These are phyloP conservation scores for Ectemnius lituratus DNA, from an alignment of 2,888 invertebrate genomes.

Conservation along the genomic window DNA sequence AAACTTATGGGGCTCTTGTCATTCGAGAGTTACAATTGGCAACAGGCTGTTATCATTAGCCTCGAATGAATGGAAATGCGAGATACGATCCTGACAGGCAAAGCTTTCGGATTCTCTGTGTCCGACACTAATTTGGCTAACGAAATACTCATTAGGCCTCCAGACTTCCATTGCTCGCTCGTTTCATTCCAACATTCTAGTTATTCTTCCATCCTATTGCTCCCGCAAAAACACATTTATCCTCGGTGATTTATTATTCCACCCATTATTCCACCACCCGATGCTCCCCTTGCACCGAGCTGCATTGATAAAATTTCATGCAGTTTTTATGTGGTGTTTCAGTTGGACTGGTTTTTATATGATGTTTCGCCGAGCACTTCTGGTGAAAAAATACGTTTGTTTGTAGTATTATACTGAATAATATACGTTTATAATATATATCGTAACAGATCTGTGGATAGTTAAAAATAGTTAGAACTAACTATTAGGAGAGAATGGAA, in stretches of 20 bases:
- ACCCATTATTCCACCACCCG: background rate
- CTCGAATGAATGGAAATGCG: background rate
- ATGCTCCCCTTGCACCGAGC: background rate
- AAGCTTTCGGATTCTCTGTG: background rate
- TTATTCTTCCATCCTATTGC: background rate
- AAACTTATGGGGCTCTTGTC: no score
- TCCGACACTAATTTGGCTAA: background rate
- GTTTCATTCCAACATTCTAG: background rate
- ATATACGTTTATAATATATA: no score
- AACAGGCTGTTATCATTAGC: background rate
- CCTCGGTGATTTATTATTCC: background rate
- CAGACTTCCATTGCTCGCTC: background rate
- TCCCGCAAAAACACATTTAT: background rate
- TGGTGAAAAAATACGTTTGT: no score
- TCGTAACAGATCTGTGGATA: no score
- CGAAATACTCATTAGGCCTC: background rate
- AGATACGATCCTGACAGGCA: no score
- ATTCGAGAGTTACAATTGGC: background rate
- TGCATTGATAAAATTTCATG: conserved; percentile 1
- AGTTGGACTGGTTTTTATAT: no score
- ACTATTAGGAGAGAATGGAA: no score
- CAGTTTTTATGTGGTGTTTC: no score
- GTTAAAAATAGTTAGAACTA: no score
- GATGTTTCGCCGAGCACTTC: no score
- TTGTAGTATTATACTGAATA: no score